phyloP scores from a whole-genome alignment of 92 coral and sea anemone genomes.

The Palythoa caribaeorum region DNA sequence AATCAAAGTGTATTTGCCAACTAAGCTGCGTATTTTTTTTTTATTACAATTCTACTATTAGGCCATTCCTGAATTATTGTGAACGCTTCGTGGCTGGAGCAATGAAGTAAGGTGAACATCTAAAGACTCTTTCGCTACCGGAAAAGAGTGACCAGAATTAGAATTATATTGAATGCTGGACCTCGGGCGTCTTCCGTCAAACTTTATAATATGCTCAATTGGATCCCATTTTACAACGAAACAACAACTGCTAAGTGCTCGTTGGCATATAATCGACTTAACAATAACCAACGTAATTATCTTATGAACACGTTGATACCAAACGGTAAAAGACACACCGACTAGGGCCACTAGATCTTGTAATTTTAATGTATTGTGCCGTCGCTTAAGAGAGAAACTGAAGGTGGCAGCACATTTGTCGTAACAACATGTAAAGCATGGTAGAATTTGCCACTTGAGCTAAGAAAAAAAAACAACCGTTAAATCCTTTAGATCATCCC shows the following conservation, averaged over 20 bases:
- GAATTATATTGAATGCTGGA: background rate
- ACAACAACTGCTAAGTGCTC: background rate
- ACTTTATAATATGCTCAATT: background rate
- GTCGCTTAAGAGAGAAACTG: too few species aligned
- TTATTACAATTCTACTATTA: too few species aligned
- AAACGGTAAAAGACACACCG: background rate
- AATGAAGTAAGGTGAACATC: background rate
- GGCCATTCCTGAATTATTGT: background rate
- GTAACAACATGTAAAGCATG: background rate
- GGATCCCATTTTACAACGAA: background rate
- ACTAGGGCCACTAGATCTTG: too few species aligned
- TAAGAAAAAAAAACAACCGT: too few species aligned
- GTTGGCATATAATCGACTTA: background rate
- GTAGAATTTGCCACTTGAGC: too few species aligned
- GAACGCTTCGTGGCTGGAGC: background rate
- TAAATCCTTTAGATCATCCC: too few species aligned
- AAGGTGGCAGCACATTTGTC: too few species aligned
- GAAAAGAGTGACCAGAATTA: background rate
- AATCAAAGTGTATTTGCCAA: slow-evolving; percentile 1
- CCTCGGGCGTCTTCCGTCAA: background rate
- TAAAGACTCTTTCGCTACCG: background rate
- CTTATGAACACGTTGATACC: background rate
- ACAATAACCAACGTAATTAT: background rate
- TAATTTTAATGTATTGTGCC: too few species aligned
- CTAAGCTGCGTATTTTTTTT: background rate